phyloP scores from a whole-genome alignment of 2,797 vertebrate species.

The Gobio occitaniae region DNA sequence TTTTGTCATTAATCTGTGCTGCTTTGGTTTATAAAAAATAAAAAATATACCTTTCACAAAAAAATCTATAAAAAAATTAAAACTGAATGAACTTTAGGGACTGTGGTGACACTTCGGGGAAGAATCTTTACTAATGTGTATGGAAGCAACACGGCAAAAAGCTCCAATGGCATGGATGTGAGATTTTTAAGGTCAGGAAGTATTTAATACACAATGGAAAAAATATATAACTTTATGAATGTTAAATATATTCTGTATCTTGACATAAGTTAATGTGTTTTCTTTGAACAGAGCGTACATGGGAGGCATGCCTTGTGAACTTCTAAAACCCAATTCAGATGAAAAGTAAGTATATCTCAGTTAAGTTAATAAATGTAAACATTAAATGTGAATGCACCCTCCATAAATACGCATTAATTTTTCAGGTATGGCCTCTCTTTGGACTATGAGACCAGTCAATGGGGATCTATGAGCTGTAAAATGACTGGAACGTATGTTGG shows the following conservation, averaged over 20 bases:
- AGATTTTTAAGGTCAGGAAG: slow-evolving; percentile 81
- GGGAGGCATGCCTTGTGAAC: slow-evolving; percentile 86
- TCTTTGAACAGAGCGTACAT: slow-evolving; percentile 77
- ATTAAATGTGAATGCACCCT: not conserved
- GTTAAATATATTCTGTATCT: not conserved
- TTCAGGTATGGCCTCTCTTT: slow-evolving; percentile 80
- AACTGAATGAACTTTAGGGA: slow-evolving; percentile 68
- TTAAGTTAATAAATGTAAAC: not conserved
- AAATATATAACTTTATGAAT: not conserved
- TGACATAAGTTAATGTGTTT: not conserved
- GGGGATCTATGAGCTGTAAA: slow-evolving; percentile 82
- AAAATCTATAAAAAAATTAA: not conserved
- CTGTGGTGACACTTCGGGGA: slow-evolving; percentile 77
- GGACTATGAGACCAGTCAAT: slow-evolving; percentile 58
- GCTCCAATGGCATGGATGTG: slow-evolving; percentile 78
- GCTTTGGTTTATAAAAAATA: not conserved
- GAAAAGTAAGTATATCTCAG: slow-evolving; percentile 77
- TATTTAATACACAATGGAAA: not conserved
- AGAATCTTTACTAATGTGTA: slow-evolving; percentile 81
- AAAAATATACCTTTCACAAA: not conserved
- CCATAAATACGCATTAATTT: slow-evolving; percentile 24
- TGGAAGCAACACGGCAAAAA: slow-evolving; percentile 79
- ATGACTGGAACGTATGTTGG: slow-evolving; percentile 84
- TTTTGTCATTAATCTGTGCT: not conserved
- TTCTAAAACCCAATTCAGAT: slow-evolving; percentile 84